Evolutionary conservation across 2,888 invertebrate species (phyloP).

Genomic region (Xylota sylvarum): DNA sequence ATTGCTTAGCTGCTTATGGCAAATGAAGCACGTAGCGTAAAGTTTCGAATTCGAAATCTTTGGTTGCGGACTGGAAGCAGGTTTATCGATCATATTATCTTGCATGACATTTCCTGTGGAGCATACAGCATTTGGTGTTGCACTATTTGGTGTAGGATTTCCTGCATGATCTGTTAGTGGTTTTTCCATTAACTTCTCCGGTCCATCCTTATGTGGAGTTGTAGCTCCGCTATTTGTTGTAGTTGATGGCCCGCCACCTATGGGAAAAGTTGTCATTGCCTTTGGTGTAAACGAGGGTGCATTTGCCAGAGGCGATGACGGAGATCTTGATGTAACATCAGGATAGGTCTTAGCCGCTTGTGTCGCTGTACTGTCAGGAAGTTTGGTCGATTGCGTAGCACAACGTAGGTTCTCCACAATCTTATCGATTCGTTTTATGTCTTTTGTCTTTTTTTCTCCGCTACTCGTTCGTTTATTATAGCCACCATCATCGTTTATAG

Average conservation of each 20-base stretch:
- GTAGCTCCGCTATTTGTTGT: slow-evolving; percentile 67
- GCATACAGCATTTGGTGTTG: slow-evolving; percentile 57
- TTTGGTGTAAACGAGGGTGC: slow-evolving; percentile 69
- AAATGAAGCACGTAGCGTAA: slow-evolving; percentile 92
- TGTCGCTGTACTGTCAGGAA: slow-evolving; percentile 41
- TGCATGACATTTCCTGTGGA: slow-evolving; percentile 15
- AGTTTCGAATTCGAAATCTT: slow-evolving; percentile 85
- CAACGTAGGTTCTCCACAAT: slow-evolving; percentile 84
- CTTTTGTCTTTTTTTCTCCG: slow-evolving; percentile 80
- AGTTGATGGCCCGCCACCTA: slow-evolving; percentile 20
- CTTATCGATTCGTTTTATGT: slow-evolving; percentile 84
- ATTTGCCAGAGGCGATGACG: slow-evolving; percentile 69
- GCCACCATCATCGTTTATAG: slow-evolving; percentile 76
- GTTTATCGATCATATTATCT: slow-evolving; percentile 76
- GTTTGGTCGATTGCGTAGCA: slow-evolving; percentile 78
- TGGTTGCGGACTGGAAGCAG: slow-evolving; percentile 78
- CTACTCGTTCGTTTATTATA: slow-evolving; percentile 80
- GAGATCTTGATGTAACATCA: slow-evolving; percentile 67
- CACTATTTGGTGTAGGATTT: slow-evolving; percentile 77
- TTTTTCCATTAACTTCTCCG: slow-evolving; percentile 44
- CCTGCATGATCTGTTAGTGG: slow-evolving; percentile 39
- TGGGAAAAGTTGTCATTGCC: slow-evolving; percentile 61
- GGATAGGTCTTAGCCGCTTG: slow-evolving; percentile 63
- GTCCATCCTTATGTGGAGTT: slow-evolving; percentile 48
- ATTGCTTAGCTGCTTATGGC: slow-evolving; percentile 95